Base-by-base conservation (phyloP, 2,888 invertebrate species). In the Eudasyphora cyanicolor region DNA sequence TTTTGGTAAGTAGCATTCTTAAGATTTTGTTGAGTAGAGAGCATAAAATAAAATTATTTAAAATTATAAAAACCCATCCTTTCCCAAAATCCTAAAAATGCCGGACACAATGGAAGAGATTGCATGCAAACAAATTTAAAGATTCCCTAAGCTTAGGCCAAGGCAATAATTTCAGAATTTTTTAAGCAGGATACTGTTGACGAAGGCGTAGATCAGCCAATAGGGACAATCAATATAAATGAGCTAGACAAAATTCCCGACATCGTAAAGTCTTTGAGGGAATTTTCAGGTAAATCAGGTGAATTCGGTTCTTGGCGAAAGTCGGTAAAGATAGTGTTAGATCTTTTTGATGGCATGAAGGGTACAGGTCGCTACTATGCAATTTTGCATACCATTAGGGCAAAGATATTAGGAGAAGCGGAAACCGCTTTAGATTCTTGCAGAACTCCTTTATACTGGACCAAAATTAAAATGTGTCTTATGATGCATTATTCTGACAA, bases 371-470 rank as follows among this genome's bases (percentile, higher is more conserved):
- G 14, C 3, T 75, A 64, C 27, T 79, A 71, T 49, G 24, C 70
- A 45, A 45, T 45, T 35, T 49, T 45, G 14, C 70, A 70, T 35
- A 70, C 24, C 10, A 71, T 71, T 2, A 42, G 51, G 42, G 14
- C 38, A 6, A 79, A 73, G 19, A 14, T 73, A 1, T n/a, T 64
- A 12, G 54, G 73, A 1, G 74, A 69, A 3, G 74, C 67, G 3
- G 74, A 75, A 14, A 45, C 49, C 1, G 69, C 75, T 6, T 14
- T 75, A 21, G 69, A 76, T 42, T 71, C 76, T 12, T 80, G 64
- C 14, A 67, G 60, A 17, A 79, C 35, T 0, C 62, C 76, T 45
- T 10, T 69, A 24, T 19, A 57, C 24, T 80, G 70, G 76, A 69
- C 3, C 4, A 80, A 12, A 49, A 80, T 75, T 21, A 71, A 64